Evolutionary conservation across 2,113 vertebrate species (phyloP), one percentile per base, ranked within the genome.

Genomic region (Brachyistius frenatus): DNA sequence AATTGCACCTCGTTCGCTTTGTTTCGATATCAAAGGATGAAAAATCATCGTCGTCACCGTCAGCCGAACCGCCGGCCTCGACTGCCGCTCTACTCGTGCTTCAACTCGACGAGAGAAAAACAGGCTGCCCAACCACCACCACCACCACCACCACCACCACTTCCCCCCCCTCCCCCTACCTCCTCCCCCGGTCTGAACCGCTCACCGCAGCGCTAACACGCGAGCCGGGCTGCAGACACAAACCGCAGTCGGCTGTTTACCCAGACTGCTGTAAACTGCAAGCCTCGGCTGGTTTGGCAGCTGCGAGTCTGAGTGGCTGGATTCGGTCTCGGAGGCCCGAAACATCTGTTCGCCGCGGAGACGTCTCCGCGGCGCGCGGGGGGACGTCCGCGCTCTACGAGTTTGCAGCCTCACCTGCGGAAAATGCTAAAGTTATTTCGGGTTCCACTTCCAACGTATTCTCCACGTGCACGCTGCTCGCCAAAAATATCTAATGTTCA

Each of bases 251-350:
- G 14, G 47, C 72, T 77, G 57, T 73, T 23, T 83, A 71, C 41
- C 71, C 79, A 46, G 50, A 16, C 66, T 81, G 72, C 23, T 23
- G 23, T 23, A 23, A 23, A 23, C 23, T 23, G 23, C 81, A 84
- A 78, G 52, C 77, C 80, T 76, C 55, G 47, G 76, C 80, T 80
- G 83, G 85, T 85, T 80, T 89, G 81, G 85, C 75, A 79, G 79
- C 77, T 47, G 35, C 61, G 23, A 36, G 50, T 81, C 39, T n/a
- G 73, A 46, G 64, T 10, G 50, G 36, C 73, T 75, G 53, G 60
- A 58, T 66, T 55, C 7, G 10, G 39, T 46, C 71, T 53, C 37
- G 4, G 16, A 62, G n/a, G 23, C n/a, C 67, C 50, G 76, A 23
- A 23, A 23, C 23, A 23, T 23, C 23, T 23, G 23, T 23, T 23